Evolutionary conservation across 2,113 vertebrate genomes (phyloP), one percentile per base, ranked within the genome.

Genomic region (Microcebus jonahi): DNA sequence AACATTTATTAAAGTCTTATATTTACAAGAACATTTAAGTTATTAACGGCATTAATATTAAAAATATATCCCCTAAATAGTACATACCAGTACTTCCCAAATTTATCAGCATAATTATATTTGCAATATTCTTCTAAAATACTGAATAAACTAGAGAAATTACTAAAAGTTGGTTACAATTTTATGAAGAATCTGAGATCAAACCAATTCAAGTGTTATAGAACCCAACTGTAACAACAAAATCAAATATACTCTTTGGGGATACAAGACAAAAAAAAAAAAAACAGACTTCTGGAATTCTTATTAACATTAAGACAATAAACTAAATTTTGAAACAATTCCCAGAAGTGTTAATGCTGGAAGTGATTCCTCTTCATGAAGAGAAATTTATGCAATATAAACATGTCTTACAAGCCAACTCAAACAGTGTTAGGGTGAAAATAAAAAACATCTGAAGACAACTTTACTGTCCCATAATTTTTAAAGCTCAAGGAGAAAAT

Each of bases 321-420:
- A 92, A 93, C 86, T 87, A 92, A 88, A 96, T 71, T 92, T 80
- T 96, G 71, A 95, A 96, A 97, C 57, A 95, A 96, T 95, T 95
- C 95, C 94, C 95, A 96, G 85, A 95, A 90, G 63, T 95, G 73
- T 90, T 97, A 97, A 94, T 71, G 39, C 65, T 90, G 90, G 45
- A 95, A 94, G 71, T 92, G 81, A 92, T 59, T 97, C 90, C 88
- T 84, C 65, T 77, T 31, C 65, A 53, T 55, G 34, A 96, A 95
- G 42, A 98, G 45, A 96, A 97, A 95, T 89, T 95, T 95, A 96
- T 25, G 50, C 71, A 97, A 97, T 97, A 91, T 77, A 96, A 96
- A 82, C 61, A 96, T 71, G 36, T 70, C 80, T 96, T 96, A 89
- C 68, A 92, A 89, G 85, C 81, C 79, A 97, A 95, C 45, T 75